Percentiles rank a stretch among this genome's conserved stretches.
Conservation (phyloP, 37 sponge, comb jelly and placozoan genomes). For the Spongilla lacustris region DNA sequence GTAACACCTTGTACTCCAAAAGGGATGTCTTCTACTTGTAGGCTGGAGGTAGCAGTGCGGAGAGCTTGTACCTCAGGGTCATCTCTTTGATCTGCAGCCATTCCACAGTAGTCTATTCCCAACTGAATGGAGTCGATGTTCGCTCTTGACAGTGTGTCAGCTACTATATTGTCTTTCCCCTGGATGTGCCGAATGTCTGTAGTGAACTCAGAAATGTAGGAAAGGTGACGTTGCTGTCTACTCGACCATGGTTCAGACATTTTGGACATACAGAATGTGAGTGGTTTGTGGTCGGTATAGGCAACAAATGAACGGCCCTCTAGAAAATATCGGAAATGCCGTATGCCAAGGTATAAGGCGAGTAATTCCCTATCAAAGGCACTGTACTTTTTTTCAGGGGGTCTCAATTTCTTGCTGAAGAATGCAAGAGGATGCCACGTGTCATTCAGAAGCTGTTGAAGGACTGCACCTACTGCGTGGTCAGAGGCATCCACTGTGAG, state of each 20-base stretch:
- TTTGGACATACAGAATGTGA: conserved; percentile 49
- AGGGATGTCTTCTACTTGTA: not conserved
- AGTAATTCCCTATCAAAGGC: conserved; percentile 51
- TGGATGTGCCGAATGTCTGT: conserved; percentile 17
- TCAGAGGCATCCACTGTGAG: conserved; percentile 36
- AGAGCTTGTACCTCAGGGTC: conserved; percentile 15
- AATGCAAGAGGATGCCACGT: conserved; percentile 34
- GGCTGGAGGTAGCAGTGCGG: not conserved
- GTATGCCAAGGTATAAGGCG: conserved; percentile 31
- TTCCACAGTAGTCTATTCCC: conserved; percentile 27
- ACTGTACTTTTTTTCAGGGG: conserved; percentile 43
- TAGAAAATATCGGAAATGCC: conserved; percentile 42
- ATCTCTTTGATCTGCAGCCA: conserved; percentile 5
- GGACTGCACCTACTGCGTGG: conserved; percentile 23
- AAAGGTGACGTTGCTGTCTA: conserved; percentile 20
- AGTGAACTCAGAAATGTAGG: too few relatives aligned
- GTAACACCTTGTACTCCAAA: conserved; percentile 3
- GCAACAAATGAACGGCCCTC: conserved; percentile 40
- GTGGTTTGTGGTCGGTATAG: conserved; percentile 42
- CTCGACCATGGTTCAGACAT: conserved; percentile 22
- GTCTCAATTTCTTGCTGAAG: conserved; percentile 32
- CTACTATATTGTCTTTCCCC: conserved; percentile 1
- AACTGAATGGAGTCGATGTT: conserved; percentile 5
- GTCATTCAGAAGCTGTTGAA: conserved; percentile 25
- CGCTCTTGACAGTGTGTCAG: conserved; percentile 19